A percentile compares a stretch with the other conserved stretches of the same genome.
phyloP scores from a whole-genome alignment of 2,797 vertebrate genomes.

The Jordanella pulchra region DNA sequence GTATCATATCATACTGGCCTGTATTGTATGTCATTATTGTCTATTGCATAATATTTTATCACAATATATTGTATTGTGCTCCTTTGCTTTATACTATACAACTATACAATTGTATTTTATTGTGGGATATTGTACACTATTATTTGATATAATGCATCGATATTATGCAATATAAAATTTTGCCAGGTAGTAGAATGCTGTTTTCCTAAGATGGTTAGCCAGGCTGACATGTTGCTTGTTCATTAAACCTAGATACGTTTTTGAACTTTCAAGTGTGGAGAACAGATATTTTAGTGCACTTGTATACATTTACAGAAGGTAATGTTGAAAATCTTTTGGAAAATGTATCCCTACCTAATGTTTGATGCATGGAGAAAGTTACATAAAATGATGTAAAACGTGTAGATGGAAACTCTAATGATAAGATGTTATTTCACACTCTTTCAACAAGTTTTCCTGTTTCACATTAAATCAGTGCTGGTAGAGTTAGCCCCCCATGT shows the following conservation, averaged over 20 bases:
- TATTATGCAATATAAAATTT: neutral
- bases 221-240: neutral
- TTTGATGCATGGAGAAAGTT: neutral
- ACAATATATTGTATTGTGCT: neutral
- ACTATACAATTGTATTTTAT: no score
- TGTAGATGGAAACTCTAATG: neutral
- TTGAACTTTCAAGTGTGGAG: neutral
- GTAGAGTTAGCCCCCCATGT: conserved; percentile 19
- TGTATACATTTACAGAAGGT: neutral
- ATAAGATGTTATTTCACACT: neutral
- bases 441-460: conserved; percentile 14
- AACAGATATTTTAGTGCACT: neutral
- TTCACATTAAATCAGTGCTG: neutral
- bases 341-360: neutral
- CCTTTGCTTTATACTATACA: no score
- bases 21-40: neutral
- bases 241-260: neutral
- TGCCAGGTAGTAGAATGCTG: neutral
- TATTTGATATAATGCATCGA: no score
- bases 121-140: no score
- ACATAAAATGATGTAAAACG: neutral
- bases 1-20: neutral
- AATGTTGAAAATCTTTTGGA: neutral
- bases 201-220: neutral
- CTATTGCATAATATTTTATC: neutral